Base-by-base conservation (phyloP, 2,888 invertebrate species). In the Heliothis peltigera region DNA sequence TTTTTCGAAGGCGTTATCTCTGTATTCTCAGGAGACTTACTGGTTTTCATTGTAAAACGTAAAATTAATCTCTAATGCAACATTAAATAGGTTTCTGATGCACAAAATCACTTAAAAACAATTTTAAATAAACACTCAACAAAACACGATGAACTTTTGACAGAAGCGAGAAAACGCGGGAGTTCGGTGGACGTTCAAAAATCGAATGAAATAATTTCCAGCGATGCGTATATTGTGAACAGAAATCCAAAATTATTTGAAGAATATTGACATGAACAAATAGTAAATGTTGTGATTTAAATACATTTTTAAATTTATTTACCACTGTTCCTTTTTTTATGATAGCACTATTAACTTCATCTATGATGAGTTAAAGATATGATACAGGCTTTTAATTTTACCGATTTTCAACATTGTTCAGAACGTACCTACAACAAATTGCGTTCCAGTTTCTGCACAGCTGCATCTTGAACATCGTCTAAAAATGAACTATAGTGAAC, bases 1-100 rank as follows among this genome's bases (percentile, higher is more conserved):
- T 96, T 96, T 84, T 93, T 94, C 12, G 94, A 92, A 39, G 95
- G 94, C 47, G 93, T 94, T 75, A 92, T 84, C 77, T 92, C 91
- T 55, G 84, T 84, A 71, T 84, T 88, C 62, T 89, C 90, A 12
- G 91, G 89, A 17, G 91, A 88, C 76, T 92, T 92, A 52, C 82
- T 89, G 65, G 91, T 89, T 87, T 94, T 94, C 94, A 94, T 94
- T 59, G 77, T 91, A 75, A 66, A 66, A 47, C 19, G 58, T 52
- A 64, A 67, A 63, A 69, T 46, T 62, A 64, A 49, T 69, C 66
- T 64, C 61, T 64, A 52, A 69, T 64, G 46, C 68, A 80, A 70
- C 77, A 76, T 79, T 66, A 77, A 67, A 46, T 75, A 72, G 42
- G 49, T 48, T 59, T 71, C 28, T 35, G 47, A 39, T 42, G 48